phyloP scores from a whole-genome alignment of 2,797 vertebrate genomes.

The Menidia menidia region DNA sequence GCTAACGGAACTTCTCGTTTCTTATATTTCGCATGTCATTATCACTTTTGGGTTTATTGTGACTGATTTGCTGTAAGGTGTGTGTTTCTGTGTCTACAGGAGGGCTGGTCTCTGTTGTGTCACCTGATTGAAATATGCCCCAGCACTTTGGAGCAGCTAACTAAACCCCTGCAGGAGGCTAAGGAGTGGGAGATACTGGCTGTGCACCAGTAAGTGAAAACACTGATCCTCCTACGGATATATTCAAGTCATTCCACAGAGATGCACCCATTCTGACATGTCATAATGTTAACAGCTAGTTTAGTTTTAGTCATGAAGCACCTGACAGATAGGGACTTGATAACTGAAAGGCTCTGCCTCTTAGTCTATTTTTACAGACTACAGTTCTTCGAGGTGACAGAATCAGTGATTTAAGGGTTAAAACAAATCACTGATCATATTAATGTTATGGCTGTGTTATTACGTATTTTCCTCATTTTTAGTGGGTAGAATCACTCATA shows the following conservation, averaged over 20 bases:
- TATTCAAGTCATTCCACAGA: too few species aligned
- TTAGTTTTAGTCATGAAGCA: too few species aligned
- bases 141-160: constrained; percentile 83
- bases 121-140: constrained; percentile 93
- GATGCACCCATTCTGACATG: too few species aligned
- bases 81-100: constrained; percentile 75
- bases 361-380: too few species aligned
- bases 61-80: not conserved
- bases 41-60: not conserved
- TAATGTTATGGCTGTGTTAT: not conserved
- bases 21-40: not conserved
- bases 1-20: not conserved
- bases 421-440: not conserved
- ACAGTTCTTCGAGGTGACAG: too few species aligned
- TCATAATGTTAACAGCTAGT: too few species aligned
- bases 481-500: not conserved
- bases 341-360: too few species aligned
- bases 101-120: constrained; percentile 92
- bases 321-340: too few species aligned
- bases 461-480: not conserved
- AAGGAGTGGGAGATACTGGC: constrained; percentile 88
- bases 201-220: constrained; percentile 90
- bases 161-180: constrained; percentile 80
- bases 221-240: too few species aligned
- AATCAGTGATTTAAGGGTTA: too few species aligned